A percentile compares a stretch with the other conserved stretches of the same genome.
These are phyloP conservation scores for Bombus polaris DNA, from an alignment of 1,140 invertebrate genomes.

Conservation along the genomic window DNA sequence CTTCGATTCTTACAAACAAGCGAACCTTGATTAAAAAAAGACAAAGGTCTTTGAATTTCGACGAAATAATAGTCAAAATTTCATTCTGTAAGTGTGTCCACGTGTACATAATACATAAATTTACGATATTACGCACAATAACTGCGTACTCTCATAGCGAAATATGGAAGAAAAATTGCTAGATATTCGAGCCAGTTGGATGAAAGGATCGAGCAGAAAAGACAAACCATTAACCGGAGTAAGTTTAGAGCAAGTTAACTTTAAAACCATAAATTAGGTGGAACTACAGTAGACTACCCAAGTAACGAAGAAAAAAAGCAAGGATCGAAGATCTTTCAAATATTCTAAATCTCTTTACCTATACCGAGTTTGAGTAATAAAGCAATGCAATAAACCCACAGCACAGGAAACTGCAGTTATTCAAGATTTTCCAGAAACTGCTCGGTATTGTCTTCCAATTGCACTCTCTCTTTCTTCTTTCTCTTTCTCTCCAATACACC, in stretches of 20 bases:
- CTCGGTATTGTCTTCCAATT: not conserved
- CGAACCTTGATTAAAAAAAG: not conserved
- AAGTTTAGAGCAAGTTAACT: not conserved
- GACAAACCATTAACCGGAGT: not conserved
- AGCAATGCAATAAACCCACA: constrained; percentile 36
- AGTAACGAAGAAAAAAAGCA: constrained; percentile 8
- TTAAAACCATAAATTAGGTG: constrained; percentile 1
- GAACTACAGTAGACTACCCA: not conserved
- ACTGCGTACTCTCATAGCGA: not conserved
- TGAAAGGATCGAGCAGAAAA: not conserved
- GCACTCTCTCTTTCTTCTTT: too few species aligned
- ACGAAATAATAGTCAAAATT: not conserved
- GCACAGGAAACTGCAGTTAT: constrained; percentile 56
- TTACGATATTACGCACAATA: too few species aligned
- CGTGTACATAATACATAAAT: too few species aligned
- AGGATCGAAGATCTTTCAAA: constrained; percentile 54
- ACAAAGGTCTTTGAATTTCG: not conserved
- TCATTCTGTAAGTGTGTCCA: too few species aligned
- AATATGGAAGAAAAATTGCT: constrained; percentile 32
- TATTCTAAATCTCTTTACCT: constrained; percentile 63
- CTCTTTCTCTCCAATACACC: not conserved
- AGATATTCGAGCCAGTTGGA: not conserved
- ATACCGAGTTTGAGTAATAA: constrained; percentile 44
- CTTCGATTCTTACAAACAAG: not conserved
- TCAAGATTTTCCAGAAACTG: constrained; percentile 24